Evolutionary conservation across 2,888 invertebrate genomes (phyloP).

Genomic region (Axea sp.): DNA sequence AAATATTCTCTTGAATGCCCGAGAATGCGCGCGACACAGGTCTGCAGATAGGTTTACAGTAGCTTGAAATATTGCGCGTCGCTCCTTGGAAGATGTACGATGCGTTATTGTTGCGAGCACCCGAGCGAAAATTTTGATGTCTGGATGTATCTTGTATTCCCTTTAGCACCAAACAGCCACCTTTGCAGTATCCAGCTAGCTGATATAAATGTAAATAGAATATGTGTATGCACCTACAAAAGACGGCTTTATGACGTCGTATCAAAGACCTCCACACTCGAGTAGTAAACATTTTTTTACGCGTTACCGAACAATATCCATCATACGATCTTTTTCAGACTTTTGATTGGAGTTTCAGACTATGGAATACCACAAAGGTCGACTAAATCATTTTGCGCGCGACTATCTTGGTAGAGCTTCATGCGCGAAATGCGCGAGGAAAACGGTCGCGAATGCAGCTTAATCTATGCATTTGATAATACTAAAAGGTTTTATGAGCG

Average conservation of each 20-base stretch:
- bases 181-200: constrained; percentile 64
- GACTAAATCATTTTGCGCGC: constrained; percentile 25
- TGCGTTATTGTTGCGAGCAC: constrained; percentile 78
- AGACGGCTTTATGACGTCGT: constrained; percentile 71
- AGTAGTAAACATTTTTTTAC: constrained; percentile 51
- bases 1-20: constrained; percentile 53
- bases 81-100: constrained; percentile 76
- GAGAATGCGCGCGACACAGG: constrained; percentile 53
- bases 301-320: constrained; percentile 24
- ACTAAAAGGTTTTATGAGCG: constrained; percentile 75
- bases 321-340: constrained; percentile 26
- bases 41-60: constrained; percentile 65
- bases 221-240: constrained; percentile 73
- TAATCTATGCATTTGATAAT: constrained; percentile 63
- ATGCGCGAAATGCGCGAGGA: neutral
- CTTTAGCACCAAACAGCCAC: constrained; percentile 52
- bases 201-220: constrained; percentile 77
- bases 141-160: constrained; percentile 70
- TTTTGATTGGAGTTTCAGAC: constrained; percentile 2
- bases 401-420: constrained; percentile 12
- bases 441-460: constrained; percentile 30
- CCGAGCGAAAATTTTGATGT: constrained; percentile 77
- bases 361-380: constrained; percentile 15
- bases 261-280: constrained; percentile 68
- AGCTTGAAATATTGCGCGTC: constrained; percentile 77